Evolutionary conservation across 2,888 invertebrate species (phyloP), one percentile per base, ranked within the genome.

Genomic region (Strigamia transsilvanica): DNA sequence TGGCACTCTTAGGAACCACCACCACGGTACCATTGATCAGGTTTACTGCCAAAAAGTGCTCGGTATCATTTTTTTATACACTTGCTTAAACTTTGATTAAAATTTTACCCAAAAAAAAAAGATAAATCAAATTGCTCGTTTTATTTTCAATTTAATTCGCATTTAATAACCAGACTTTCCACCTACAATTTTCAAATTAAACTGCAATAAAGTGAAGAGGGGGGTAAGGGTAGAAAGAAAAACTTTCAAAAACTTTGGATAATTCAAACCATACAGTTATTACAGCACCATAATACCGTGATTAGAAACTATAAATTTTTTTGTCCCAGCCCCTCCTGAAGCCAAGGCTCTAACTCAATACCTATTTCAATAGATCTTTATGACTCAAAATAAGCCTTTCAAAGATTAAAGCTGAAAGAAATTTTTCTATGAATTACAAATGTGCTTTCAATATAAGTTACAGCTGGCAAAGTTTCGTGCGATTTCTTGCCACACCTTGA

Each of bases 291-390:
- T 56, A 56, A 56, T 56, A 56, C 56, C 56, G 56, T 56, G 56
- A 56, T 56, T 56, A 56, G 56, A 56, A 56, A 56, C 56, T 56
- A 56, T 56, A 56, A 56, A 56, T 56, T 56, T 56, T 56, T 56
- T n/a, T 18, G 56, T 56, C 56, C 21, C 56, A 56, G 56, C 56
- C 56, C 56, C 56, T 56, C 56, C 56, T 56, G 18, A 18, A 56
- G 21, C 56, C 56, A 21, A 15, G 51, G 56, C 56, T 56, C 56
- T 56, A 56, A 56, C 56, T 56, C 56, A 56, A 56, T 3, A 18
- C n/a, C 56, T 18, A 2, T n/a, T 56, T 56, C 56, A 56, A 56
- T 56, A 56, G 56, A 56, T 56, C 56, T 56, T 56, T 56, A 56
- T 56, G 56, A 21, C 56, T 56, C 56, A 7, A 56, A 56, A 56